These are phyloP conservation scores for Periophthalmus modestus DNA, from an alignment of 2,113 vertebrate species.

Conservation along the genomic window DNA sequence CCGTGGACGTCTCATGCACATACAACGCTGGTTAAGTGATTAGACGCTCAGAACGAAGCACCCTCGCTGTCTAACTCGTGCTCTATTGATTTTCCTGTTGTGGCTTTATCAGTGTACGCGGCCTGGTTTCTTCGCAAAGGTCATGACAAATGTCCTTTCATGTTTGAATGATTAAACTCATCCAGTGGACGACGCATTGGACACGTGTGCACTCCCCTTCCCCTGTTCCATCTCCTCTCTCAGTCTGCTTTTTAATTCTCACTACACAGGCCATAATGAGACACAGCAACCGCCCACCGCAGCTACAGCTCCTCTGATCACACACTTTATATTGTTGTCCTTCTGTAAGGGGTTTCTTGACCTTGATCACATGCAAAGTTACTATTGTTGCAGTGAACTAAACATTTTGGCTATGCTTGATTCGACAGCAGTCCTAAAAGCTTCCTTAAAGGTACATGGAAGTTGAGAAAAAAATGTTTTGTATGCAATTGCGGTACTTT, in stretches of 20 bases:
- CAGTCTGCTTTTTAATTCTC: constrained; percentile 58
- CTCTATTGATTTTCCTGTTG: constrained; percentile 64
- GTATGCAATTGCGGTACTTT: too few relatives aligned
- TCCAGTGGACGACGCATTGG: constrained; percentile 44
- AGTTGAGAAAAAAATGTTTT: too few relatives aligned
- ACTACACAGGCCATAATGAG: constrained; percentile 32
- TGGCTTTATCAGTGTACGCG: constrained; percentile 57
- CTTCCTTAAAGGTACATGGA: too few relatives aligned
- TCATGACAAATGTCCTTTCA: constrained; percentile 74
- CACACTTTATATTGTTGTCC: constrained; percentile 50
- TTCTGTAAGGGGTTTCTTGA: background rate
- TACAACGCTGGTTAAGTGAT: background rate
- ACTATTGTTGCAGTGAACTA: too few relatives aligned
- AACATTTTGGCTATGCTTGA: too few relatives aligned
- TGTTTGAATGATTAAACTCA: constrained; percentile 72
- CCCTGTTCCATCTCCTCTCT: constrained; percentile 8
- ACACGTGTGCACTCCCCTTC: constrained; percentile 7
- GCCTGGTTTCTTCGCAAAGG: constrained; percentile 71
- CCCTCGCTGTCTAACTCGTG: constrained; percentile 18
- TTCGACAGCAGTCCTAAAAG: too few relatives aligned
- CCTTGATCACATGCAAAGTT: background rate
- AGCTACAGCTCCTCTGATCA: constrained; percentile 24
- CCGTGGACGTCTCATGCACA: background rate
- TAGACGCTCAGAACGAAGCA: background rate
- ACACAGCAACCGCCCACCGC: constrained; percentile 36